Evolutionary conservation across 2,113 vertebrate species (phyloP).

Genomic region (Brachyhypopomus gauderio): DNA sequence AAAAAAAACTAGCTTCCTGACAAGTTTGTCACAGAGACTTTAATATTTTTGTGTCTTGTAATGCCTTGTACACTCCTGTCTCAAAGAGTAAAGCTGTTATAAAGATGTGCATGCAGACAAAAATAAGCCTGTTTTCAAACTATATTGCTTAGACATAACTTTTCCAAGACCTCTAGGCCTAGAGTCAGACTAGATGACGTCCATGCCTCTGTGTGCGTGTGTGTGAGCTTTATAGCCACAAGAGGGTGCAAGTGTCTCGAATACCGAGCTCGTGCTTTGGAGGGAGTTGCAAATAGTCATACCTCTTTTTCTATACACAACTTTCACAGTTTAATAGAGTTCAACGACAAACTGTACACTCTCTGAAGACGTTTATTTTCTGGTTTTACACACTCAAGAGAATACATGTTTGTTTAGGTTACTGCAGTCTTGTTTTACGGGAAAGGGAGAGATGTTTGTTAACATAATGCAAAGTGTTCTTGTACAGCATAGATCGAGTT

Average conservation of each 20-base stretch:
- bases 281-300: slow-evolving; percentile 65
- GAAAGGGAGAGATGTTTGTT: slow-evolving; percentile 21
- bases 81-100: slow-evolving; percentile 67
- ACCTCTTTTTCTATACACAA: slow-evolving; percentile 81
- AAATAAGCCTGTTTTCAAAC: slow-evolving; percentile 62
- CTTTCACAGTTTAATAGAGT: slow-evolving; percentile 75
- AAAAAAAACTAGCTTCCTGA: slow-evolving; percentile 11
- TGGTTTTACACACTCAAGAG: slow-evolving; percentile 9
- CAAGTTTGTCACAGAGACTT: slow-evolving; percentile 21
- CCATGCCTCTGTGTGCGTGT: neutral
- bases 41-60: slow-evolving; percentile 49
- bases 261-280: slow-evolving; percentile 66
- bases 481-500: slow-evolving; percentile 16
- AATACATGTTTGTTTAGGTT: slow-evolving; percentile 9
- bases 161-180: neutral
- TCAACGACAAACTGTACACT: slow-evolving; percentile 54
- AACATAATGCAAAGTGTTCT: slow-evolving; percentile 17
- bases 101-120: slow-evolving; percentile 78
- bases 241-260: slow-evolving; percentile 72
- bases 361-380: slow-evolving; percentile 56
- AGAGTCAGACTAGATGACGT: neutral
- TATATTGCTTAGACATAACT: neutral
- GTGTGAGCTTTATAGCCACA: slow-evolving; percentile 57
- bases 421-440: neutral
- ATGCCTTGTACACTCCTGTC: slow-evolving; percentile 64